Conservation (phyloP, 2,888 invertebrate genomes). For the Perizoma affinitatum region DNA sequence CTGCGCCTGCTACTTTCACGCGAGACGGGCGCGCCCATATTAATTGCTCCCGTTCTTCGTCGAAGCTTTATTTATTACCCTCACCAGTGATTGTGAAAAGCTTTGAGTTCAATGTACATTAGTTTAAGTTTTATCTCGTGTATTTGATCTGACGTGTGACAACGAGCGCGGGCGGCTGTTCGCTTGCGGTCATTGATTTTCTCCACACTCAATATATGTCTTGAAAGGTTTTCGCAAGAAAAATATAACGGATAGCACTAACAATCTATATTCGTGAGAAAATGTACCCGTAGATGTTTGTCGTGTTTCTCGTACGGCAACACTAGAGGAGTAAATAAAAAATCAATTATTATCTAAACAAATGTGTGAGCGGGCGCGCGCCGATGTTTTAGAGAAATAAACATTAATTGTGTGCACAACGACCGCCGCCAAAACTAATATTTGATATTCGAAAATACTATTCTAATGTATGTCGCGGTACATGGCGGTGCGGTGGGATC, state of each 20-base stretch:
- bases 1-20: constrained; percentile 77
- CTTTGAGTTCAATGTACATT: constrained; percentile 78
- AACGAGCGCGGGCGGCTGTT: constrained; percentile 50
- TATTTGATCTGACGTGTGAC: constrained; percentile 77
- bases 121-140: constrained; percentile 77
- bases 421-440: constrained; percentile 81
- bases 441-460: constrained; percentile 83
- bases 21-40: constrained; percentile 79
- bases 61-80: constrained; percentile 82
- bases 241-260: constrained; percentile 49
- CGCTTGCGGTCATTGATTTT: constrained; percentile 43
- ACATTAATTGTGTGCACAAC: constrained; percentile 79
- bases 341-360: constrained; percentile 80
- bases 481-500: constrained; percentile 52
- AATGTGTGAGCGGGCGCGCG: constrained; percentile 77
- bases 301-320: constrained; percentile 66
- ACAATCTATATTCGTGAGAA: constrained; percentile 60
- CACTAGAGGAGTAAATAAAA: constrained; percentile 75
- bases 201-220: constrained; percentile 37
- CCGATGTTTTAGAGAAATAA: constrained; percentile 83
- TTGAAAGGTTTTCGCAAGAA: constrained; percentile 54
- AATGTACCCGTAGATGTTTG: constrained; percentile 61
- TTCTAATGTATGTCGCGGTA: constrained; percentile 80
- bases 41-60: constrained; percentile 83
- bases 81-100: constrained; percentile 80